These are phyloP conservation scores for Butastur rufipennis DNA, from an alignment of 2,113 vertebrate genomes.

Conservation along the genomic window DNA sequence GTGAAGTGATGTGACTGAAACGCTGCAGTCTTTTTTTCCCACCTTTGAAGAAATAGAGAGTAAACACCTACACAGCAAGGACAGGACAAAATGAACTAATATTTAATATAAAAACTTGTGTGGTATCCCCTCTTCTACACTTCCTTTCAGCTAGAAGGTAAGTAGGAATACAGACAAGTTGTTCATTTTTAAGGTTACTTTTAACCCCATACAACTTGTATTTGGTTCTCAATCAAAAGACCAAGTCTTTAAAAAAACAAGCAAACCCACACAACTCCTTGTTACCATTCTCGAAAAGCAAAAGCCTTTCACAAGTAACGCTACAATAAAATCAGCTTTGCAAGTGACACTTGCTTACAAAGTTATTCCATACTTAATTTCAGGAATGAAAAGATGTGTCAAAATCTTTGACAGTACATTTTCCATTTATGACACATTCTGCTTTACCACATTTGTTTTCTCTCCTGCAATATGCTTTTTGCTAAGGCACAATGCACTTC, in stretches of 20 bases:
- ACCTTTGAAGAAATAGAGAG: not conserved
- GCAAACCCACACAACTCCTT: not conserved
- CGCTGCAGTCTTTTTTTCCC: too few species aligned
- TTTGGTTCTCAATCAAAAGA: not conserved
- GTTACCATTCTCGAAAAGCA: not conserved
- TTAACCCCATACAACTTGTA: not conserved
- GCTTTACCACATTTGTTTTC: not conserved
- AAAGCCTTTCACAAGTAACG: not conserved
- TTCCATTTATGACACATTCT: not conserved
- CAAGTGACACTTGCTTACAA: not conserved
- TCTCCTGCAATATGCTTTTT: not conserved
- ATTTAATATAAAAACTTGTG: not conserved
- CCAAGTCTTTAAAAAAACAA: not conserved
- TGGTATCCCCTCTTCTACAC: not conserved
- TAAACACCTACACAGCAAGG: not conserved
- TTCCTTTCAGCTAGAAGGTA: not conserved
- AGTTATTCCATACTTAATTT: not conserved
- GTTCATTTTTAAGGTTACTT: not conserved
- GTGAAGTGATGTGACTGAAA: not conserved
- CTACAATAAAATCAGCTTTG: not conserved
- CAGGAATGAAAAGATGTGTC: not conserved
- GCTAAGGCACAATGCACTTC: not conserved
- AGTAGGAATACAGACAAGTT: not conserved
- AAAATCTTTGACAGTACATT: not conserved
- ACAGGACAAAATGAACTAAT: not conserved